Evolutionary conservation across 2,797 vertebrate species (phyloP), one percentile per base, ranked within the genome.

Genomic region (Otus scops): DNA sequence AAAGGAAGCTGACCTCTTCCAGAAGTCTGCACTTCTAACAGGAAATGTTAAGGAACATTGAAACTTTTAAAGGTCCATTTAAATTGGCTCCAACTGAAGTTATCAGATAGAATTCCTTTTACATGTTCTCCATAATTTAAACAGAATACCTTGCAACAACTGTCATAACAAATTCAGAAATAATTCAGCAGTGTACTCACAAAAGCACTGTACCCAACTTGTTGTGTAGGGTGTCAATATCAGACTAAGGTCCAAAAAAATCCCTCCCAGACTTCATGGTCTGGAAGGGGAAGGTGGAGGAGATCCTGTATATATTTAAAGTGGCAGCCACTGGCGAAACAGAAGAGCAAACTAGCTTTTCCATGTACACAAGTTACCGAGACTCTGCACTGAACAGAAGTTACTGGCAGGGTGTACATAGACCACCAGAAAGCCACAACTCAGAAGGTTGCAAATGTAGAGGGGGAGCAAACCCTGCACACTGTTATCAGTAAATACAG

Each of bases 321-420:
- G 24, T 47, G 32, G 3, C 23, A 45, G 14, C 5, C 38, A n/a
- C 20, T 39, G 22, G 18, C 11, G 56, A 88, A 92, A 59, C 9
- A n/a, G 6, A 85, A 45, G 14, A 78, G 39, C 4, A 85, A 69
- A 75, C 43, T 32, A 70, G 4, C 5, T 80, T 67, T 26, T 43
- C 7, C 19, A 7, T 18, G 20, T 30, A 27, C 12, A 22, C 2
- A 1, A 36, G 8, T 48, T 53, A 34, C 38, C 0, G 4, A 86
- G 23, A 70, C 19, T 18, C 27, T 64, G n/a, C 21, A 36, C 14
- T n/a, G 53, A 75, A 53, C 18, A 75, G 27, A 85, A 85, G 10
- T 34, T 65, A 26, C 3, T 24, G 12, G 13, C 27, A 81, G 11
- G 4, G 10, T 38, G n/a, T 22, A 26, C 38, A 23, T 1, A 57